Evolutionary conservation across 2,888 invertebrate genomes (phyloP), one percentile per base, ranked within the genome.

Genomic region (Amphipyra tragopoginis): DNA sequence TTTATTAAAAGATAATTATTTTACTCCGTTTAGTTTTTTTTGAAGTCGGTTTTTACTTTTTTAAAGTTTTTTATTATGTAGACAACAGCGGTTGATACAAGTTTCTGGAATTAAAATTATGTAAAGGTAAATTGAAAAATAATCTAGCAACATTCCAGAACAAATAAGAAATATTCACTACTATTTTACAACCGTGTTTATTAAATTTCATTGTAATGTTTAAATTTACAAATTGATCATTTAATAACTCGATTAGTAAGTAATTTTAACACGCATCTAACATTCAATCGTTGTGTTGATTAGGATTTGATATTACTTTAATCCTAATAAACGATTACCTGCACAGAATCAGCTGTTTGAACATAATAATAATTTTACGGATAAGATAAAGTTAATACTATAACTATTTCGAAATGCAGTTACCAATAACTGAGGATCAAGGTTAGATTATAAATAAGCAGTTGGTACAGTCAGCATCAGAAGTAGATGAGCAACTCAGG

Each of bases 371-470:
- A 21, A 21, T 7, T 42, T 7, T 3, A 14, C 33, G 13, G 10
- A 42, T 34, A 4, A 2, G 5, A 71, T 65, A 51, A 13, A 0
- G 14, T 55, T 6, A 33, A 15, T 64, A 39, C 26, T 38, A 69
- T 59, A 26, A 50, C 14, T 38, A 51, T 66, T 66, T 66, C 50
- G 50, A 59, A 66, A 66, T 65, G 10, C 29, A 45, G 10, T 44
- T 26, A 43, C 42, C 7, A 14, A 10, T 42, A 51, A 5, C 39
- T 50, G 63, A 60, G 52, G 69, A 69, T 72, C 74, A 72, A 60
- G 74, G 74, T 43, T 52, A 52, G 39, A 50, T 62, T 56, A 64
- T 57, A 33, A 65, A 45, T 47, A 52, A 49, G 14, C 2, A 10
- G 7, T 7, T n/a, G n/a, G n/a, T n/a, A n/a, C n/a, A n/a, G n/a